Evolutionary conservation across 2,888 invertebrate genomes (phyloP).

Genomic region (Schrankia costaestrigalis): DNA sequence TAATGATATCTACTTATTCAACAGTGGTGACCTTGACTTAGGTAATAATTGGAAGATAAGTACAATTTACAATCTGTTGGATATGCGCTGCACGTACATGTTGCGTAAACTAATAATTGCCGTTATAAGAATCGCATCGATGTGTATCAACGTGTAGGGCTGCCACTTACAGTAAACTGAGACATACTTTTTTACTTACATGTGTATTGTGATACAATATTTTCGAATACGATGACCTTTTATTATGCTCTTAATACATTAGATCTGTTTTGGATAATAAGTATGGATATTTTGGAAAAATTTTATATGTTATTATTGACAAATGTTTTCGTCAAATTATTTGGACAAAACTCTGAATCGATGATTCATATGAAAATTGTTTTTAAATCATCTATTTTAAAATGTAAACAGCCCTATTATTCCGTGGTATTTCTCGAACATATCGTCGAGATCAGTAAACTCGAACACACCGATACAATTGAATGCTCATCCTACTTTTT

Average conservation of each 20-base stretch:
- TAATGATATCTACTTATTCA: slow-evolving; percentile 7
- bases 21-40: slow-evolving; percentile 41
- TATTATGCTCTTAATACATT: too few species aligned
- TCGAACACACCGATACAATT: slow-evolving; percentile 51
- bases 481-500: slow-evolving; percentile 53
- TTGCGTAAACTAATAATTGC: slow-evolving; percentile 53
- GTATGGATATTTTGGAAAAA: too few species aligned
- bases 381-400: too few species aligned
- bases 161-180: too few species aligned
- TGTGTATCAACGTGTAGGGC: slow-evolving; percentile 36
- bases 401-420: slow-evolving; percentile 17
- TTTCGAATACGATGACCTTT: too few species aligned
- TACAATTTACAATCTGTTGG: slow-evolving; percentile 28
- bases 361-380: too few species aligned
- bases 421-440: slow-evolving; percentile 25
- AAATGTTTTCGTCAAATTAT: too few species aligned
- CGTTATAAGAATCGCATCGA: slow-evolving; percentile 46
- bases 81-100: slow-evolving; percentile 26
- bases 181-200: too few species aligned
- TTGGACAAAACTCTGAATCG: too few species aligned
- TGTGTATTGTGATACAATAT: too few species aligned
- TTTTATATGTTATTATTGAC: too few species aligned
- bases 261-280: too few species aligned
- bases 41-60: slow-evolving; percentile 37
- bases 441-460: slow-evolving; percentile 36